Conservation (phyloP, 1,140 invertebrate genomes). For the Bombus superbus region DNA sequence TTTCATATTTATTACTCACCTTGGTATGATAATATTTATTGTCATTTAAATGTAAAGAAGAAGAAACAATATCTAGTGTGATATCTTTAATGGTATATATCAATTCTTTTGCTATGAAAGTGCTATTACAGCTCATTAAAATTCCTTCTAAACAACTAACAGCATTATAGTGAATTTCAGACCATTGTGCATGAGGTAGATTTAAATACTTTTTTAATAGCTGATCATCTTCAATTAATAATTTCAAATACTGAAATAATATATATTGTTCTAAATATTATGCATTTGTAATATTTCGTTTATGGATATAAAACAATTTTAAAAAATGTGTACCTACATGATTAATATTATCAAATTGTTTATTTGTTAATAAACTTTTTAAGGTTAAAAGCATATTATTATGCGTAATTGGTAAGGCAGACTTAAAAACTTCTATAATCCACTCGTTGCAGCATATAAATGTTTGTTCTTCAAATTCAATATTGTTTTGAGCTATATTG, state of each 20-base stretch:
- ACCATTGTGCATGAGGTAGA: slow-evolving; percentile 63
- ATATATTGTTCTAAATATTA: slow-evolving; percentile 34
- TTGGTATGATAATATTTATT: slow-evolving; percentile 73
- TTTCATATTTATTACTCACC: slow-evolving; percentile 64
- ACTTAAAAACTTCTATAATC: slow-evolving; percentile 76
- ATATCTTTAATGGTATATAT: slow-evolving; percentile 68
- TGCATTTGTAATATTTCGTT: slow-evolving; percentile 42
- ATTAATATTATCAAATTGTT: slow-evolving; percentile 65
- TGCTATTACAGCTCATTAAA: slow-evolving; percentile 60
- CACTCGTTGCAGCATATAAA: slow-evolving; percentile 75
- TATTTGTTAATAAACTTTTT: slow-evolving; percentile 67
- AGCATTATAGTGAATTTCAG: slow-evolving; percentile 72
- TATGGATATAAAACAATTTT: not conserved
- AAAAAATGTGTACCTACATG: slow-evolving; percentile 61
- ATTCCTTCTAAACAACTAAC: slow-evolving; percentile 76
- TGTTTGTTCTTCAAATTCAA: slow-evolving; percentile 75
- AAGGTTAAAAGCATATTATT: slow-evolving; percentile 70
- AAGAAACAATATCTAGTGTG: slow-evolving; percentile 65
- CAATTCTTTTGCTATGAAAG: slow-evolving; percentile 63
- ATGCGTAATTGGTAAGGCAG: slow-evolving; percentile 55
- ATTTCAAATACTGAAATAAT: slow-evolving; percentile 69
- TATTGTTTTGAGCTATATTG: slow-evolving; percentile 76
- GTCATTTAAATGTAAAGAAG: slow-evolving; percentile 57
- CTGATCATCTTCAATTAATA: slow-evolving; percentile 67
- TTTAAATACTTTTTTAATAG: slow-evolving; percentile 66